These are phyloP conservation scores for Cololabis saira DNA, from an alignment of 2,113 vertebrate genomes.

Conservation along the genomic window DNA sequence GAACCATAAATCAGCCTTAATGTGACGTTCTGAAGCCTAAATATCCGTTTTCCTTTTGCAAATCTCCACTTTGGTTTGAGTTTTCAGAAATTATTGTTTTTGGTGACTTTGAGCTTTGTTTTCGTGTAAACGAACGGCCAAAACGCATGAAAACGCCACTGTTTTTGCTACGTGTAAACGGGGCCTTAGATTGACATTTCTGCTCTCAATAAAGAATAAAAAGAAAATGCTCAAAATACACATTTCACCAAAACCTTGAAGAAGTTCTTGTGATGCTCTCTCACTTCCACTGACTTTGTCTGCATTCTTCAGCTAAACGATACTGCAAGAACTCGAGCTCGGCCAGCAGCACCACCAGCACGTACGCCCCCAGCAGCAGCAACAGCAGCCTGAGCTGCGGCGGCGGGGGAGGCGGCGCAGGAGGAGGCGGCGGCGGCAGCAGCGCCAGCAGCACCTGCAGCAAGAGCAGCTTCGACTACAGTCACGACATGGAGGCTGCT, in stretches of 20 bases:
- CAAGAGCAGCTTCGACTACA: conserved; percentile 99
- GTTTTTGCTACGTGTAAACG: no score
- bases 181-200: no score
- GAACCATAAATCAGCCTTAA: no score
- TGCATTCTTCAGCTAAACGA: conserved; percentile 87
- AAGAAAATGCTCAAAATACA: not conserved
- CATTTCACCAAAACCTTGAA: not conserved
- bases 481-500: conserved; percentile 97
- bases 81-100: no score
- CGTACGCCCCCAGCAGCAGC: conserved; percentile 94
- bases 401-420: conserved; percentile 82
- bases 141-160: no score
- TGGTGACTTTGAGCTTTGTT: no score
- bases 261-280: not conserved
- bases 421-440: conserved; percentile 89
- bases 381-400: conserved; percentile 94
- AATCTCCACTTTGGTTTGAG: no score
- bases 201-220: no score
- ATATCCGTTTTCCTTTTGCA: no score
- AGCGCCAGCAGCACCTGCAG: conserved; percentile 99
- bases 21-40: no score
- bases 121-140: no score
- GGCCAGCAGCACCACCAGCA: conserved; percentile 97
- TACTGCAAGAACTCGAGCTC: conserved; percentile 98
- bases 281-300: not conserved